These are phyloP conservation scores for Clupea harengus DNA, from an alignment of 2,113 vertebrate species.

Conservation along the genomic window DNA sequence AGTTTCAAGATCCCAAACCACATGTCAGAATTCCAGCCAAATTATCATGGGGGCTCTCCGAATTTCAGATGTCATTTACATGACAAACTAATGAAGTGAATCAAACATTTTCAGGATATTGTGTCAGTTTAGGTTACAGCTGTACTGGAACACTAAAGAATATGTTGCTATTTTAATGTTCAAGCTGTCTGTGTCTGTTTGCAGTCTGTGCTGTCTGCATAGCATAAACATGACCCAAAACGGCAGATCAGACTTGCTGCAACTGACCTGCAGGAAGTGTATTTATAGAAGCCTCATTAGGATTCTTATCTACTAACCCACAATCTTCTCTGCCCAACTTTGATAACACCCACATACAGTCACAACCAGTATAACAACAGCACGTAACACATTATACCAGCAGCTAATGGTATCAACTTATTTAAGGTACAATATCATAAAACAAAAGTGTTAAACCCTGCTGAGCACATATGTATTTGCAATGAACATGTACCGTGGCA, in stretches of 20 bases:
- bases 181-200: neutral
- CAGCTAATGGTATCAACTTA: neutral
- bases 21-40: neutral
- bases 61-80: no score
- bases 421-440: no score
- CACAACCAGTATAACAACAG: neutral
- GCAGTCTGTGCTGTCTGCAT: no score
- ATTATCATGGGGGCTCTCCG: neutral
- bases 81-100: no score
- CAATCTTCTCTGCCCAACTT: neutral
- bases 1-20: neutral
- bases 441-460: no score
- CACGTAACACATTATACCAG: neutral
- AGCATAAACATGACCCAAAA: neutral
- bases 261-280: neutral
- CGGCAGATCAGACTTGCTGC: neutral
- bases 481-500: no score
- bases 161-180: neutral
- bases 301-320: neutral
- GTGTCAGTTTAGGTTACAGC: no score
- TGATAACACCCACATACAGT: neutral
- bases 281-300: neutral
- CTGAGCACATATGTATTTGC: no score
- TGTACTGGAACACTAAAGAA: neutral
- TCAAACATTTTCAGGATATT: neutral